A percentile compares a stretch with the other conserved stretches of the same genome.
Conservation (phyloP, 1,140 invertebrate genomes). For the Drosophila nikananu region DNA sequence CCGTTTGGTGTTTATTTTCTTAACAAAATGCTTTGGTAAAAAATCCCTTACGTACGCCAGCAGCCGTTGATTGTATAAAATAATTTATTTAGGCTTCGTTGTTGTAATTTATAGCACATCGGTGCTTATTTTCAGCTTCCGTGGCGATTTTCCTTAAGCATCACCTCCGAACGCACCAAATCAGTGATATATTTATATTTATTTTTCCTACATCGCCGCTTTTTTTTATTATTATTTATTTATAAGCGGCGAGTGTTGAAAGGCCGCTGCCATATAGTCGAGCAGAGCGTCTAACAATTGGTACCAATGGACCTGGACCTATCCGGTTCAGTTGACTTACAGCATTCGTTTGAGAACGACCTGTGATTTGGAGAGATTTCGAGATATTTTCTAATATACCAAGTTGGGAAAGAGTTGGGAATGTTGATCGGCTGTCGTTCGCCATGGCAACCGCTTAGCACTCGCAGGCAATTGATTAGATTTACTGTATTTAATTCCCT, state of each 20-base stretch:
- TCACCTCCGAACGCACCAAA: constrained; percentile 39
- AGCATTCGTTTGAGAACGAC: constrained; percentile 72
- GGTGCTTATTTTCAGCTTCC: constrained; percentile 37
- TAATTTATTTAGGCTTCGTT: constrained; percentile 44
- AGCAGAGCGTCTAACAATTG: constrained; percentile 60
- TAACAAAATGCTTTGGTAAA: constrained; percentile 12
- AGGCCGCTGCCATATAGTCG: constrained; percentile 50
- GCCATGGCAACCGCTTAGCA: constrained; percentile 67
- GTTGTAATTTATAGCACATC: constrained; percentile 69
- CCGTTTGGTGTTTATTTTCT: constrained; percentile 33
- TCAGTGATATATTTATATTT: constrained; percentile 75
- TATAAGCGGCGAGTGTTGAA: constrained; percentile 76
- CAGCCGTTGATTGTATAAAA: constrained; percentile 41
- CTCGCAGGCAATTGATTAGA: constrained; percentile 54
- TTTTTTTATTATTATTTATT: constrained; percentile 78
- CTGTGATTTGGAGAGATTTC: constrained; percentile 19
- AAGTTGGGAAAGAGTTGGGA: constrained; percentile 22
- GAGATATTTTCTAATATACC: constrained; percentile 7
- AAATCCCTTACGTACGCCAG: constrained; percentile 24
- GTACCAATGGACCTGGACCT: constrained; percentile 52
- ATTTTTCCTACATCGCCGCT: constrained; percentile 66
- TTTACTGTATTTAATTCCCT: neutral
- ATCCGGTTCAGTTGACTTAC: constrained; percentile 80
- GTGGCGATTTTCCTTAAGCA: constrained; percentile 30
- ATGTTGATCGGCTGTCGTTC: constrained; percentile 71